Percentiles rank a stretch among this genome's conserved stretches.
These are phyloP conservation scores for Percina caprodes DNA, from an alignment of 2,113 vertebrate species.

Conservation along the genomic window DNA sequence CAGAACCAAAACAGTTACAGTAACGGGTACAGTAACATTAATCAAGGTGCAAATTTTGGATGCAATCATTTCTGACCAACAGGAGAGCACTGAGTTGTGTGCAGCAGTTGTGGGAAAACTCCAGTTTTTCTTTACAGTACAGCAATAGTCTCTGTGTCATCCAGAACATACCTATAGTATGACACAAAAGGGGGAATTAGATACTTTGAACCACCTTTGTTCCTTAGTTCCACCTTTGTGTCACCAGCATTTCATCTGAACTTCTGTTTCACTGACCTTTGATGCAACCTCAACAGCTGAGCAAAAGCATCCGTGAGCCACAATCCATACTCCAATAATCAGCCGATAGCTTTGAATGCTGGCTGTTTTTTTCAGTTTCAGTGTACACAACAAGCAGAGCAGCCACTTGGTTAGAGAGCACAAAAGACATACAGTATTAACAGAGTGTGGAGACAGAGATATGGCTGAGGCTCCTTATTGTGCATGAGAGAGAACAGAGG, in stretches of 20 bases:
- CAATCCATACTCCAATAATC: slow-evolving; percentile 5
- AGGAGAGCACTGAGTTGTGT: neutral
- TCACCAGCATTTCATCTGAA: neutral
- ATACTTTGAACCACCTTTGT: neutral
- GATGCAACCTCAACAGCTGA: slow-evolving; percentile 17
- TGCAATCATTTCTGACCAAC: no score
- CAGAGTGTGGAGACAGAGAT: slow-evolving; percentile 6
- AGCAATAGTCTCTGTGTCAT: neutral
- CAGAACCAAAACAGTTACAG: no score
- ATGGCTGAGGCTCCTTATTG: slow-evolving; percentile 35
- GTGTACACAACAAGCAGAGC: slow-evolving; percentile 6
- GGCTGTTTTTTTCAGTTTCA: neutral
- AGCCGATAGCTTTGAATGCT: slow-evolving; percentile 30
- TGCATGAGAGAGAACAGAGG: slow-evolving; percentile 54
- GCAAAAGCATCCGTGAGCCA: neutral
- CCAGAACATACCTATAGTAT: neutral
- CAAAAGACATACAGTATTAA: neutral
- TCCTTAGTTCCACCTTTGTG: slow-evolving; percentile 2
- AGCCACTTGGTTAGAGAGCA: slow-evolving; percentile 20
- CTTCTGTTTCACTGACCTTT: neutral
- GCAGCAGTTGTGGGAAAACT: no score
- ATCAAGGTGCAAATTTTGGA: no score
- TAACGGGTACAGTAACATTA: no score
- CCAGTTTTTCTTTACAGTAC: neutral
- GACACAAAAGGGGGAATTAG: neutral